These are phyloP conservation scores for Microplitis manilae DNA, from an alignment of 2,888 invertebrate species.

Conservation along the genomic window DNA sequence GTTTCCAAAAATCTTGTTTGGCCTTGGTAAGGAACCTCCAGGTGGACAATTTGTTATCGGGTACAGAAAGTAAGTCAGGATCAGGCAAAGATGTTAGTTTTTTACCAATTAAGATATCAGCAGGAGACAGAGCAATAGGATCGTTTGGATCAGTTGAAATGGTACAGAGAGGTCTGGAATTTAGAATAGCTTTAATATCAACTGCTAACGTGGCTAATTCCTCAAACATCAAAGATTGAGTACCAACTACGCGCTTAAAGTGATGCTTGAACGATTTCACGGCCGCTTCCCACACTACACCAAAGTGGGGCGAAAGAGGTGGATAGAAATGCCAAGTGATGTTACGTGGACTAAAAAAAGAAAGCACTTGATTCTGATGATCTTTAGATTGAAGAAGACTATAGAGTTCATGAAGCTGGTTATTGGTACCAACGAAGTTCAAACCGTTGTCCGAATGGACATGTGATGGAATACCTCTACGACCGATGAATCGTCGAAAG, in stretches of 20 bases:
- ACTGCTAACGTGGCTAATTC: slow-evolving; percentile 36
- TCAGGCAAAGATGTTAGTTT: slow-evolving; percentile 43
- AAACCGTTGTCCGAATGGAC: slow-evolving; percentile 45
- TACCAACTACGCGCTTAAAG: slow-evolving; percentile 34
- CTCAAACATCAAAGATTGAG: slow-evolving; percentile 38
- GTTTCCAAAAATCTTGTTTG: slow-evolving; percentile 53
- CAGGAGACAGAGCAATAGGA: slow-evolving; percentile 48
- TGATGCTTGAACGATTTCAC: slow-evolving; percentile 47
- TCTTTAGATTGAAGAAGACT: slow-evolving; percentile 31
- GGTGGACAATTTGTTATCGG: slow-evolving; percentile 49
- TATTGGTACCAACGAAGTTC: slow-evolving; percentile 46
- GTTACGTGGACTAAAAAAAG: no score
- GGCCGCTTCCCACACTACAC: slow-evolving; percentile 47
- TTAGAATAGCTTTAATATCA: slow-evolving; percentile 42
- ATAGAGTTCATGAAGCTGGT: slow-evolving; percentile 41
- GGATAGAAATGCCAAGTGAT: slow-evolving; percentile 35
- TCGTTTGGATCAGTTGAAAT: slow-evolving; percentile 45
- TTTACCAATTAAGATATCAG: slow-evolving; percentile 57
- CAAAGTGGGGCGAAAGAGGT: slow-evolving; percentile 43
- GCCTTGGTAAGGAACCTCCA: slow-evolving; percentile 51
- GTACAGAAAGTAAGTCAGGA: slow-evolving; percentile 37
- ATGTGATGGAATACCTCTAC: slow-evolving; percentile 28
- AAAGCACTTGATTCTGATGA: neutral
- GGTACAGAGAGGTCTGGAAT: slow-evolving; percentile 40
- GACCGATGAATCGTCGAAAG: slow-evolving; percentile 40